Evolutionary conservation across 2,888 invertebrate species (phyloP).

Genomic region (Dexiosoma caninum): DNA sequence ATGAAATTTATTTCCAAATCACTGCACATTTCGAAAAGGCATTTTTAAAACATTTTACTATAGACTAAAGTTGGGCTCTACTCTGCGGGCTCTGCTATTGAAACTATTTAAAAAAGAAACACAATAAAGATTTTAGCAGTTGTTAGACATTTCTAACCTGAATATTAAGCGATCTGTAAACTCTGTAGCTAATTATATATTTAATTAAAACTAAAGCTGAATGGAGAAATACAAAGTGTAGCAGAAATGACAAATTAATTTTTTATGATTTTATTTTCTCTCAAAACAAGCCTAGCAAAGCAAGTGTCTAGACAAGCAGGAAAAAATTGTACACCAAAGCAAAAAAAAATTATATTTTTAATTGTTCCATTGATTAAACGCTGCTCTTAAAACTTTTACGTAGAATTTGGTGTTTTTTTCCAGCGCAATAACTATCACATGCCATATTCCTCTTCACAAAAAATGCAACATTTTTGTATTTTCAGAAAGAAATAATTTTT

Average conservation of each 20-base stretch:
- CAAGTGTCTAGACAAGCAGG: background rate
- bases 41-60: background rate
- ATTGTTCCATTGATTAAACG: too few species aligned
- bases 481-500: too few species aligned
- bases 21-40: conserved; percentile 48
- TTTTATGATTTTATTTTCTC: background rate
- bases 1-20: conserved; percentile 63
- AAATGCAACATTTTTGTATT: too few species aligned
- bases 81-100: background rate
- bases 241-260: conserved; percentile 43
- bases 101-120: background rate
- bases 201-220: conserved; percentile 18
- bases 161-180: conserved; percentile 59
- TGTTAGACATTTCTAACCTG: conserved; percentile 52
- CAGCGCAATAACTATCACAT: too few species aligned
- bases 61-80: background rate
- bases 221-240: background rate
- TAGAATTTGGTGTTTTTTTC: too few species aligned
- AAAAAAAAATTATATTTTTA: too few species aligned
- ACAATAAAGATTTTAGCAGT: background rate
- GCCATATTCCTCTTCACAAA: too few species aligned
- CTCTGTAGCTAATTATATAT: conserved; percentile 23
- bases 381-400: too few species aligned
- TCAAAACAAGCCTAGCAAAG: too few species aligned
- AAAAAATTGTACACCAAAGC: conserved; percentile 15